Evolutionary conservation across 2,113 vertebrate genomes (phyloP).

Genomic region (Megaleporinus macrocephalus): DNA sequence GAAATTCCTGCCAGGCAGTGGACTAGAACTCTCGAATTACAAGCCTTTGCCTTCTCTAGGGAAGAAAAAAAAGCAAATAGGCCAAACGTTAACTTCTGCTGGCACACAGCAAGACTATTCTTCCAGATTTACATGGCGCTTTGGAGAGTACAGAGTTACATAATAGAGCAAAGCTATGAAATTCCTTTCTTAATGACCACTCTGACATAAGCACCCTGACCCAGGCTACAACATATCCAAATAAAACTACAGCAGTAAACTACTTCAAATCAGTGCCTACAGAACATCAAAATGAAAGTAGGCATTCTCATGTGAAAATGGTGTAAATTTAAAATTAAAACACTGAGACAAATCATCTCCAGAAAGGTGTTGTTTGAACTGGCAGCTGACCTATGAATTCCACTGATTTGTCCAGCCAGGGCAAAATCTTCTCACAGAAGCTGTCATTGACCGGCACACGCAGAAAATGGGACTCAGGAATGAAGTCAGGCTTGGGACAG

Average conservation of each 20-base stretch:
- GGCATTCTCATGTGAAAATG: neutral
- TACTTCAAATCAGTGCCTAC: neutral
- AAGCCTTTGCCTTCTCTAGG: conserved; percentile 93
- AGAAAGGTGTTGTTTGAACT: neutral
- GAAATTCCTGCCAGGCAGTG: conserved; percentile 85
- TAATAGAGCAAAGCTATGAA: neutral
- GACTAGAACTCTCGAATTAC: conserved; percentile 79
- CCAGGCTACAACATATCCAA: neutral
- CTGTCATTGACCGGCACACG: conserved; percentile 96
- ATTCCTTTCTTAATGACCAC: neutral
- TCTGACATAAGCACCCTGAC: neutral
- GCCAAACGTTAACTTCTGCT: neutral
- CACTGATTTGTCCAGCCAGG: conserved; percentile 93
- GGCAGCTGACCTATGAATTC: conserved; percentile 90
- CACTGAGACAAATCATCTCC: neutral
- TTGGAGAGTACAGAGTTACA: neutral
- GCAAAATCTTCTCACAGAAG: conserved; percentile 97
- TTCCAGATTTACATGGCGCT: neutral
- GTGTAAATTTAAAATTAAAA: neutral
- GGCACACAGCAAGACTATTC: neutral
- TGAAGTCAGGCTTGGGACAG: conserved; percentile 96
- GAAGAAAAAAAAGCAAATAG: conserved; percentile 39
- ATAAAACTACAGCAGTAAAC: conserved; percentile 4
- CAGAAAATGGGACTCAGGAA: conserved; percentile 92
- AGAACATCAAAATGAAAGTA: conserved; percentile 11